Base-by-base conservation (phyloP, 1,140 invertebrate genomes). In the Pemphigus obesinymphae region DNA sequence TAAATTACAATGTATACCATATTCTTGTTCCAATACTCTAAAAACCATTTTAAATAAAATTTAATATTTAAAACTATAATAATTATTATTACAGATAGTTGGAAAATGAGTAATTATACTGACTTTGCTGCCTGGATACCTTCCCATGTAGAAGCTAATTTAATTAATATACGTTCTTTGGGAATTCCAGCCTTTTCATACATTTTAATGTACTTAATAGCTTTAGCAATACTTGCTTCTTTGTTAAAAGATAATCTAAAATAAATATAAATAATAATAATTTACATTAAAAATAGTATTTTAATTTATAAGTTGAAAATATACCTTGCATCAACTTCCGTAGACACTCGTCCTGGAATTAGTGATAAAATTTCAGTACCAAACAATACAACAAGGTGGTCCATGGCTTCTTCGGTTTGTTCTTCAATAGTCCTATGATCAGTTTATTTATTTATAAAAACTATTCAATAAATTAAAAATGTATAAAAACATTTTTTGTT, bases 71-170 rank as follows among this genome's bases (percentile, higher is more conserved):
- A 17, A 13, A 23, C 4, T 13, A 13, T 13, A 43, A 20, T 58
- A 53, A 75, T 48, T 29, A 4, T 53, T 55, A 40, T 76, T 55
- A 40, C 10, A 5, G 43, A 45, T 6, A n/a, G n/a, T n/a, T n/a
- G 17, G 17, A 13, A 31, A 50, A 73, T 68, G 23, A 8, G 37
- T 11, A 20, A 3, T 72, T 6, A 58, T 80, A 82, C 86, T 88
- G 89, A 96, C 95, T 93, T 95, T 13, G 97, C 98, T 68, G 97
- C 97, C 88, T 98, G 93, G 84, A 99, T 98, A 37, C 98, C 97
- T 90, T 99, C 98, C 98, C 98, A 99, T 0, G 97, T 99, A 4
- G 97, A 97, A 1, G 96, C 96, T 78, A 99, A 89, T 88, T 99
- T 99, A 75, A 99, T 99, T 0, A 99, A 89, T 88, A 99, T 92